These are phyloP conservation scores for Drosophila navojoa DNA, from an alignment of 1,140 invertebrate genomes.

Conservation along the genomic window DNA sequence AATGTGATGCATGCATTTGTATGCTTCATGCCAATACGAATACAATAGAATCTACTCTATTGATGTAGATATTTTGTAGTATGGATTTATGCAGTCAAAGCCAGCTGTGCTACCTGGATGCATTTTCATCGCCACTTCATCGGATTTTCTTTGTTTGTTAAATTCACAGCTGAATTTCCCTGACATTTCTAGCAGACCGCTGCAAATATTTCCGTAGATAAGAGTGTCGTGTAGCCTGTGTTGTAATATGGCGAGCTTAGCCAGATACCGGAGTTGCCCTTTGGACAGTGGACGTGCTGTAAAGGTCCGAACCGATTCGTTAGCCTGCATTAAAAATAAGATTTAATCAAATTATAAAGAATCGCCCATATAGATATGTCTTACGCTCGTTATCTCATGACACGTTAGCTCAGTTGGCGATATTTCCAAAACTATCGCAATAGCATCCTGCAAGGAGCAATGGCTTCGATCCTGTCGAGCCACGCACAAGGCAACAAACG, in stretches of 20 bases:
- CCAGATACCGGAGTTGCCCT: constrained; percentile 46
- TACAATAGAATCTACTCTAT: background rate
- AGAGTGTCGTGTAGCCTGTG: constrained; percentile 42
- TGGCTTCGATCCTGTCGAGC: constrained; percentile 20
- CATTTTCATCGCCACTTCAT: constrained; percentile 47
- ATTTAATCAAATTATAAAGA: background rate
- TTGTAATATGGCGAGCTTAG: constrained; percentile 51
- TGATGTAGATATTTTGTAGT: constrained; percentile 15
- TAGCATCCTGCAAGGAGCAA: constrained; percentile 40
- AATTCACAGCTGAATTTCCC: constrained; percentile 41
- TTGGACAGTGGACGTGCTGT: constrained; percentile 34
- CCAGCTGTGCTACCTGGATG: constrained; percentile 40
- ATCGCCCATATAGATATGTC: background rate
- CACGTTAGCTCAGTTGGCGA: constrained; percentile 37
- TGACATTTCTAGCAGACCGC: constrained; percentile 39
- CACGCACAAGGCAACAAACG: constrained; percentile 53
- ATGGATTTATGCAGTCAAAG: constrained; percentile 43
- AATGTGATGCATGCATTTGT: background rate
- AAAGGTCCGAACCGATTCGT: constrained; percentile 42
- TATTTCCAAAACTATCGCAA: constrained; percentile 38
- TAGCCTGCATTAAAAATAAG: constrained; percentile 6
- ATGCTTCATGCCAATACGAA: background rate
- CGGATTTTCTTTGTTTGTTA: background rate
- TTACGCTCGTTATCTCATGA: constrained; percentile 35
- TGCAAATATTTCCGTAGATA: constrained; percentile 40